A percentile compares a stretch with the other conserved stretches of the same genome.
Conservation (phyloP, 64 coral and sea anemone genomes). For the Montipora efflorescens region DNA sequence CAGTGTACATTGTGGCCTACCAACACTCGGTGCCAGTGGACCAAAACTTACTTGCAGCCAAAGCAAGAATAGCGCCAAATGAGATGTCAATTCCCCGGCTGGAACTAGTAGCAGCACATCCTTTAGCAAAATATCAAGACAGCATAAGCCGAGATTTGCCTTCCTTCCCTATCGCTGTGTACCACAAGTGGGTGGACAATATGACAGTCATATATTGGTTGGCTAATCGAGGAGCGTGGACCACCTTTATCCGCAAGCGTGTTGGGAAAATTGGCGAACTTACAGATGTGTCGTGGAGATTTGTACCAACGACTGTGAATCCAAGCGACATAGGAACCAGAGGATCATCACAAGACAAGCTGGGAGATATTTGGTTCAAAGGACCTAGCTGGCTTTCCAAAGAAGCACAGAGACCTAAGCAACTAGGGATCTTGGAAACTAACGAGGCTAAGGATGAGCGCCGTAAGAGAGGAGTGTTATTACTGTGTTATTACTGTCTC, state of each 20-base stretch:
- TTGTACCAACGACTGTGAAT: conserved; percentile 24
- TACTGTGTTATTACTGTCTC: background rate
- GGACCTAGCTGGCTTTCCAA: conserved; percentile 8
- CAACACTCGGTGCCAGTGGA: background rate
- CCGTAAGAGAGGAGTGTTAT: background rate
- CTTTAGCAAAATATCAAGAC: conserved; percentile 20
- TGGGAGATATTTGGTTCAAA: background rate
- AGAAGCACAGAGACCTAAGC: background rate
- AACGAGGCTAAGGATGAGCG: background rate
- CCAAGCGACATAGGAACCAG: conserved; percentile 39
- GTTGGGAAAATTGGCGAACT: conserved; percentile 1
- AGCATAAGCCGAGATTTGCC: conserved; percentile 34
- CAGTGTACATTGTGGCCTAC: conserved; percentile 10
- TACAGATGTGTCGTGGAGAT: conserved; percentile 9
- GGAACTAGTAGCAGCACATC: conserved; percentile 62
- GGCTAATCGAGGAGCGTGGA: too few relatives aligned
- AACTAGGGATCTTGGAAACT: conserved; percentile 13
- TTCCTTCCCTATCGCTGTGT: background rate
- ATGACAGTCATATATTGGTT: too few relatives aligned
- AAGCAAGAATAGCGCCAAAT: conserved; percentile 2
- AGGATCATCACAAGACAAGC: background rate
- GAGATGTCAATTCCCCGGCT: conserved; percentile 40
- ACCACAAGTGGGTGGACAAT: too few relatives aligned
- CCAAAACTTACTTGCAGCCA: background rate
- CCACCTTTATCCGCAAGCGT: too few relatives aligned